Percentiles rank a stretch among this genome's conserved stretches.
Evolutionary conservation across 2,113 vertebrate genomes (phyloP).

Genomic region (Cacatua alba): DNA sequence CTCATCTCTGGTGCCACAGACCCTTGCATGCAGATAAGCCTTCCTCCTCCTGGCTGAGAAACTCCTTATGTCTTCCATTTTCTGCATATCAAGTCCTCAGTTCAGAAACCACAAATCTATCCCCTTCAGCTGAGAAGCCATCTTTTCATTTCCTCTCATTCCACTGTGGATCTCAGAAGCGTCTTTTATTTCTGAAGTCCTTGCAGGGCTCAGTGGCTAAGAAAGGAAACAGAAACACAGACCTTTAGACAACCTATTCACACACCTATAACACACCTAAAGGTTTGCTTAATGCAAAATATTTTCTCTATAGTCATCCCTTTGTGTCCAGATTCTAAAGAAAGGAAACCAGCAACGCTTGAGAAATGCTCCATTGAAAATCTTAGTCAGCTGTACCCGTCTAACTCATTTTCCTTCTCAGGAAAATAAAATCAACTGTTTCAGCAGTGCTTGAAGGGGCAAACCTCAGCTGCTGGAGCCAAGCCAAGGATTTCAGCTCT

Average conservation of each 20-base stretch:
- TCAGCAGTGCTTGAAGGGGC: background rate
- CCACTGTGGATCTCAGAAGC: background rate
- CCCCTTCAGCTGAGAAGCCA: background rate
- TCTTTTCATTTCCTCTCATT: background rate
- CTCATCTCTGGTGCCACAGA: accelerated
- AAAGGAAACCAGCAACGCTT: background rate
- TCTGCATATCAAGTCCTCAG: background rate
- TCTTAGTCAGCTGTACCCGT: background rate
- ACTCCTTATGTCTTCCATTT: background rate
- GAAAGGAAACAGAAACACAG: background rate
- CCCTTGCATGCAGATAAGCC: background rate
- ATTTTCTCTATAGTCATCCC: background rate
- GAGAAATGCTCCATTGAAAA: background rate
- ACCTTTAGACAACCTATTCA: background rate
- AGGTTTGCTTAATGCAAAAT: background rate
- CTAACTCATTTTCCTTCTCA: background rate
- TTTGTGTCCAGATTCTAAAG: background rate
- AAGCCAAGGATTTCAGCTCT: background rate
- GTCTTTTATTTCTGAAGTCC: background rate
- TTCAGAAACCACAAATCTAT: background rate
- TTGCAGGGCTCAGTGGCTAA: background rate
- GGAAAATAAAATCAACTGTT: background rate
- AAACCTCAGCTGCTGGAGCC: background rate
- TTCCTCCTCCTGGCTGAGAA: background rate
- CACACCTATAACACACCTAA: background rate